These are phyloP conservation scores for Ammospiza nelsoni DNA, from an alignment of 2,113 vertebrate genomes.

Conservation along the genomic window DNA sequence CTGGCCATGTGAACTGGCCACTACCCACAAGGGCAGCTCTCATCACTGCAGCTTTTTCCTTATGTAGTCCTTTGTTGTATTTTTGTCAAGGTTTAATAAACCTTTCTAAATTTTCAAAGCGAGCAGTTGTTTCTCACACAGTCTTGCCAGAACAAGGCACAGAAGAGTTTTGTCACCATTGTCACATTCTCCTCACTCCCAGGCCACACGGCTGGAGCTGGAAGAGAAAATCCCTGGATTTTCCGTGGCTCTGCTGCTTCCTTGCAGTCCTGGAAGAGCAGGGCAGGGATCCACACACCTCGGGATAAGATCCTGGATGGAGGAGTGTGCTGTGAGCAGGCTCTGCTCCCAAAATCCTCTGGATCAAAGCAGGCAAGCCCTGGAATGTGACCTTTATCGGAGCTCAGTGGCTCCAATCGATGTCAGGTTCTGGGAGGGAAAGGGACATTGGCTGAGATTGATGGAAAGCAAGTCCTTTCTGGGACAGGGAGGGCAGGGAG, in stretches of 20 bases:
- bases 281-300: not conserved
- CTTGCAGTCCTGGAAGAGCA: not conserved
- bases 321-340: accelerated
- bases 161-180: not conserved
- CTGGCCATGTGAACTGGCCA: too few relatives aligned
- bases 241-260: not conserved
- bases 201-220: accelerated
- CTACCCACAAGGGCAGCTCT: too few relatives aligned
- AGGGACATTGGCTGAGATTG: not conserved
- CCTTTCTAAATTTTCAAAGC: too few relatives aligned
- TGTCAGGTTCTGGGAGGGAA: not conserved
- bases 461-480: not conserved
- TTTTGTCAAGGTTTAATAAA: too few relatives aligned
- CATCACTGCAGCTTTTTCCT: too few relatives aligned
- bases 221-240: not conserved
- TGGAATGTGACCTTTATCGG: not conserved
- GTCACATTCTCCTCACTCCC: not conserved
- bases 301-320: accelerated
- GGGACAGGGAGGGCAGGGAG: not conserved
- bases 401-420: not conserved
- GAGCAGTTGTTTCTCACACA: too few relatives aligned
- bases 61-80: too few relatives aligned
- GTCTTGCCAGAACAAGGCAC: too few relatives aligned
- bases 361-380: not conserved
- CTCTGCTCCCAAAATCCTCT: not conserved